A percentile compares a stretch with the other conserved stretches of the same genome.
Conservation (phyloP, 2,888 invertebrate species). For the Onchidella celtica region DNA sequence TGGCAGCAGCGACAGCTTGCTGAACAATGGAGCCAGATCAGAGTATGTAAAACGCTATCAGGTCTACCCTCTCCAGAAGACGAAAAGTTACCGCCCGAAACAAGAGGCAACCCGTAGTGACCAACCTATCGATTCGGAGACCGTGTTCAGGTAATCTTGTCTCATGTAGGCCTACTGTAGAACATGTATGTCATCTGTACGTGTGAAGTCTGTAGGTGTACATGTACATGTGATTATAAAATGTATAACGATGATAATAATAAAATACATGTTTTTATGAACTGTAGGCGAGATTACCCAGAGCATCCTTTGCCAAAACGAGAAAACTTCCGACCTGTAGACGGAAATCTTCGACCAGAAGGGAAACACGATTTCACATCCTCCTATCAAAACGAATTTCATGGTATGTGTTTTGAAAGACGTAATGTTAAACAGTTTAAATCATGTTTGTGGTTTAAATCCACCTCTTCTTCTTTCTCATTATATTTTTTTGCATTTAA, state of each 20-base stretch:
- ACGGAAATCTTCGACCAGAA: constrained; percentile 69
- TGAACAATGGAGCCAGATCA: constrained; percentile 35
- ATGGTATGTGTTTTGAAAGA: constrained; percentile 65
- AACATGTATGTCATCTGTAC: too few relatives aligned
- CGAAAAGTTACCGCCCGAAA: constrained; percentile 16
- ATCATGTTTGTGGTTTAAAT: too few relatives aligned
- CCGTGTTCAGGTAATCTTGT: constrained; percentile 34
- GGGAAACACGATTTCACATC: constrained; percentile 74
- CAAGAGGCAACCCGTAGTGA: constrained; percentile 1
- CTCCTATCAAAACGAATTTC: constrained; percentile 76
- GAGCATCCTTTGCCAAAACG: constrained; percentile 45
- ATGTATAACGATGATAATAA: too few relatives aligned
- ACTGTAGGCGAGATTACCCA: constrained; percentile 48
- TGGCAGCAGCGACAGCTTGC: constrained; percentile 26
- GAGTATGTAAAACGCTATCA: constrained; percentile 42
- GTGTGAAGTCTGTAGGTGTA: too few relatives aligned
- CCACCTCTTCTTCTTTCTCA: neutral
- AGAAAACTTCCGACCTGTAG: constrained; percentile 17
- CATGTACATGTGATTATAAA: too few relatives aligned
- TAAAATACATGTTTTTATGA: too few relatives aligned
- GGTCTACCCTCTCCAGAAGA: constrained; percentile 17
- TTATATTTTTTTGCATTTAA: neutral
- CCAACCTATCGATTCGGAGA: constrained; percentile 31
- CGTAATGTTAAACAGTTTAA: too few relatives aligned
- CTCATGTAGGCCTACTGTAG: too few relatives aligned